A percentile compares a stretch with the other conserved stretches of the same genome.
Evolutionary conservation across 1,140 invertebrate species (phyloP).

Genomic region (Drosophila ananassae): DNA sequence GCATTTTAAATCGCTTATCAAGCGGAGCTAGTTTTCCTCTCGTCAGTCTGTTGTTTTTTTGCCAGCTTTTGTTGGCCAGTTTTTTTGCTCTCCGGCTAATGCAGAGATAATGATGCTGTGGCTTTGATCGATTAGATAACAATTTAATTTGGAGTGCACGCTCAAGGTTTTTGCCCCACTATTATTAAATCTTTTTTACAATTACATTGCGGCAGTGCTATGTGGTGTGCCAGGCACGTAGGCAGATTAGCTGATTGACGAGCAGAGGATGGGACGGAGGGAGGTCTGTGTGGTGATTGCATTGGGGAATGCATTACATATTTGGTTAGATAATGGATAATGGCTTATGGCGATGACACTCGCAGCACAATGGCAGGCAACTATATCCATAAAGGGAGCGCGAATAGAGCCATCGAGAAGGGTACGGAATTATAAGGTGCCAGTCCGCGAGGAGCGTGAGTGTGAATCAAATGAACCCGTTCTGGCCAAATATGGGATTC

Average conservation of each 20-base stretch:
- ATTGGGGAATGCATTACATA: slow-evolving; percentile 46
- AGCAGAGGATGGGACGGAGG: background rate
- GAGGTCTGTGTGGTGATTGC: slow-evolving; percentile 21
- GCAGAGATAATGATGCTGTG: slow-evolving; percentile 79
- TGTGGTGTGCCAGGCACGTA: slow-evolving; percentile 72
- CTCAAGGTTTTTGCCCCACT: slow-evolving; percentile 52
- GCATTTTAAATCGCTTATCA: slow-evolving; percentile 66
- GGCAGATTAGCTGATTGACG: slow-evolving; percentile 57
- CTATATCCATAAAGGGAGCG: slow-evolving; percentile 23
- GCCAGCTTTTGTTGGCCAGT: slow-evolving; percentile 7
- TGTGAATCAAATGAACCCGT: slow-evolving; percentile 42
- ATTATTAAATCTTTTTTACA: slow-evolving; percentile 34
- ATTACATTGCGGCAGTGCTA: slow-evolving; percentile 35
- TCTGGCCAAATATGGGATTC: slow-evolving; percentile 32
- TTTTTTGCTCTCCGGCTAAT: slow-evolving; percentile 53
- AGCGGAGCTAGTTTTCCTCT: slow-evolving; percentile 46
- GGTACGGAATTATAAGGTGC: slow-evolving; percentile 24
- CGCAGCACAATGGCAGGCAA: slow-evolving; percentile 17
- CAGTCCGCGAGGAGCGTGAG: slow-evolving; percentile 27
- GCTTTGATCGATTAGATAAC: slow-evolving; percentile 82
- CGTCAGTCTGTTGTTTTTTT: slow-evolving; percentile 21
- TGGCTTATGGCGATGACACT: slow-evolving; percentile 22
- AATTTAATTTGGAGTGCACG: slow-evolving; percentile 79
- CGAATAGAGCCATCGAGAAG: slow-evolving; percentile 26
- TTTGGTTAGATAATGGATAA: slow-evolving; percentile 49